These are phyloP conservation scores for Stenurella melanura DNA, from an alignment of 2,888 invertebrate genomes.

Conservation along the genomic window DNA sequence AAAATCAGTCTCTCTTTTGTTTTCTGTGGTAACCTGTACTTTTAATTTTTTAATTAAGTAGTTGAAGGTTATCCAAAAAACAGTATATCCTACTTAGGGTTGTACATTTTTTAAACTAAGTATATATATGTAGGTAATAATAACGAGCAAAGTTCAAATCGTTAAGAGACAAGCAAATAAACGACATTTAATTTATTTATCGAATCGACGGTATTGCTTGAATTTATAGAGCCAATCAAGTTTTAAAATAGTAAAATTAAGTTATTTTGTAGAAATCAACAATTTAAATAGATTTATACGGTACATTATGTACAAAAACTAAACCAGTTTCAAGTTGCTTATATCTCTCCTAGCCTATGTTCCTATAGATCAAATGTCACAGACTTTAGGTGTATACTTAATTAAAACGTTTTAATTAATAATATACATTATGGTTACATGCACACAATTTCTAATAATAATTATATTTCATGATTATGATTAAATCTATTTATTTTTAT, in stretches of 20 bases:
- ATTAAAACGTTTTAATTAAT: slow-evolving; percentile 36
- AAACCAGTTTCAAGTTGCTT: slow-evolving; percentile 17
- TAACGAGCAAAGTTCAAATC: neutral
- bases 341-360: neutral
- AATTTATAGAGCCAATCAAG: slow-evolving; percentile 25
- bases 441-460: slow-evolving; percentile 33
- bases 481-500: slow-evolving; percentile 29
- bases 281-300: slow-evolving; percentile 22
- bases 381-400: slow-evolving; percentile 15
- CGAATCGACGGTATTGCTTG: neutral
- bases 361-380: slow-evolving; percentile 23
- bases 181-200: slow-evolving; percentile 9
- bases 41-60: too few species aligned
- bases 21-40: too few species aligned
- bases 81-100: too few species aligned
- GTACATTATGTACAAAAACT: slow-evolving; percentile 1
- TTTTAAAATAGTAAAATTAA: slow-evolving; percentile 26
- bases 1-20: too few species aligned
- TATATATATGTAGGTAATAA: neutral
- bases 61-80: too few species aligned
- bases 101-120: too few species aligned
- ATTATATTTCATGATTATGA: slow-evolving; percentile 34
- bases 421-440: slow-evolving; percentile 7
- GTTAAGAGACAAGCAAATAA: neutral
- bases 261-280: slow-evolving; percentile 31